Evolutionary conservation across 2,113 vertebrate species (phyloP).

Genomic region (Pholis gunnellus): DNA sequence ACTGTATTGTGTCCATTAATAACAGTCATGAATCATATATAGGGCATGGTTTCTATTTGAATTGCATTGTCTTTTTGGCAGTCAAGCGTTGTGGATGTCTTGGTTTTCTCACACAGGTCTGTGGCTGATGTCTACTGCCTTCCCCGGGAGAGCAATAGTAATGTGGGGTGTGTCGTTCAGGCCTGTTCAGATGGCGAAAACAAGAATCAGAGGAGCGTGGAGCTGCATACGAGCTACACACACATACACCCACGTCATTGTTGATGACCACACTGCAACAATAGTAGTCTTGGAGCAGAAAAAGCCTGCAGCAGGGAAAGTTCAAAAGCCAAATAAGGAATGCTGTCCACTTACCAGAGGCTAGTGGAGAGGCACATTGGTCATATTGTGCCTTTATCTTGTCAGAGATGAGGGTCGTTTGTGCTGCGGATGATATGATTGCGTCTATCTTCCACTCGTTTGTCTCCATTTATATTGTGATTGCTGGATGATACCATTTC

Average conservation of each 20-base stretch:
- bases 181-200: conserved; percentile 59
- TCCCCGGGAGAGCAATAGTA: conserved; percentile 26
- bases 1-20: conserved; percentile 6
- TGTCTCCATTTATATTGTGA: conserved; percentile 60
- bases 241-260: conserved; percentile 49
- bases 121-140: conserved; percentile 33
- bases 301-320: conserved; percentile 66
- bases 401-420: conserved; percentile 62
- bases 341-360: conserved; percentile 51
- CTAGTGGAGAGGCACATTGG: conserved; percentile 35
- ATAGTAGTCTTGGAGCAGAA: conserved; percentile 24
- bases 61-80: conserved; percentile 46
- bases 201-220: conserved; percentile 62
- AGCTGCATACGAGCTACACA: conserved; percentile 46
- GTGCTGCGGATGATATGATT: conserved; percentile 52
- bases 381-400: conserved; percentile 62
- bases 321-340: conserved; percentile 65
- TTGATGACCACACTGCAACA: conserved; percentile 50
- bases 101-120: conserved; percentile 42
- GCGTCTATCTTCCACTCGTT: conserved; percentile 54
- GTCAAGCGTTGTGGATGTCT: conserved; percentile 44
- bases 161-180: conserved; percentile 55
- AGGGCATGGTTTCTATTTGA: conserved; percentile 37
- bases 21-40: conserved; percentile 44
- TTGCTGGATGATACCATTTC: conserved; percentile 45